phyloP scores from a whole-genome alignment of 2,113 vertebrate species.

The Leucosticte australis region DNA sequence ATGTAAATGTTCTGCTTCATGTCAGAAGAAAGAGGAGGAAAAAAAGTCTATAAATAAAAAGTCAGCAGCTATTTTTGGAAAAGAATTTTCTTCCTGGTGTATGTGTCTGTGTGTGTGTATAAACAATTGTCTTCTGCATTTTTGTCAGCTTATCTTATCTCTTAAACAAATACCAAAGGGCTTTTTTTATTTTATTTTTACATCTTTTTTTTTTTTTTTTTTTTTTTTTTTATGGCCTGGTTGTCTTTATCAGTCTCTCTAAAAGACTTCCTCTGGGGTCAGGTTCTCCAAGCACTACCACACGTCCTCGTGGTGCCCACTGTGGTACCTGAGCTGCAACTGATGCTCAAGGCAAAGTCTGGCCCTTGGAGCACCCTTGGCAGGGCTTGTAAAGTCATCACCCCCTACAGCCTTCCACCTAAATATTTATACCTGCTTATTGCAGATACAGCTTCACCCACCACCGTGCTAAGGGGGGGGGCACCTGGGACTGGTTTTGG shows the following conservation, averaged over 20 bases:
- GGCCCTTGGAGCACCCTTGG: neutral
- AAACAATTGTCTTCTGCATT: constrained; percentile 48
- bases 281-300: neutral
- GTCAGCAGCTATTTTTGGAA: constrained; percentile 40
- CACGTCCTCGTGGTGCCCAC: neutral
- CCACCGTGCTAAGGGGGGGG: neutral
- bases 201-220: neutral
- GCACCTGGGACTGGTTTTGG: neutral
- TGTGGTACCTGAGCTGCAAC: fast-evolving
- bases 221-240: neutral
- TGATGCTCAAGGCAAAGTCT: neutral
- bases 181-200: neutral
- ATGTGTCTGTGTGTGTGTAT: neutral
- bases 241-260: neutral
- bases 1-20: constrained; percentile 49
- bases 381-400: neutral
- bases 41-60: neutral
- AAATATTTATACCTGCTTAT: neutral
- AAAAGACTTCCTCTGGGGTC: neutral
- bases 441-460: neutral
- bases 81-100: constrained; percentile 49
- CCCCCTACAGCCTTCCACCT: neutral
- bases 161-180: constrained; percentile 3
- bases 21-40: neutral
- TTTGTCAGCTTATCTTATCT: constrained; percentile 54